Evolutionary conservation across 2,113 vertebrate species (phyloP).

Genomic region (Tor tambroides): DNA sequence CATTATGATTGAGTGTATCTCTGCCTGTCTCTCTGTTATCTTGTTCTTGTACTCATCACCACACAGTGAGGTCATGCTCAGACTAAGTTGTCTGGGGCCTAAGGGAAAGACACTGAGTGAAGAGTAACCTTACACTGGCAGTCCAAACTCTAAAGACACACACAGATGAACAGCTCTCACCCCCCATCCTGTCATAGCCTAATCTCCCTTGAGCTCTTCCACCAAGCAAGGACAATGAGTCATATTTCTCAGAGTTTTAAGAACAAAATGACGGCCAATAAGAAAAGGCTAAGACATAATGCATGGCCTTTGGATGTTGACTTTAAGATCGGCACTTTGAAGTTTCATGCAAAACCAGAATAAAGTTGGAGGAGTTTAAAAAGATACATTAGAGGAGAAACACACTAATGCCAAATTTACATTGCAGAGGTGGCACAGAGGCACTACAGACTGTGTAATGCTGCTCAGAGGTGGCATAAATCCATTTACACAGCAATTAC

Average conservation of each 20-base stretch:
- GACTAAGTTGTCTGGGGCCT: slow-evolving; percentile 22
- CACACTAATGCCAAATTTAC: no score
- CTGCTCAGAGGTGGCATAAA: no score
- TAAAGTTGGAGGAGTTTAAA: background rate
- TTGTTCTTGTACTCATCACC: slow-evolving; percentile 40
- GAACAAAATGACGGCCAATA: background rate
- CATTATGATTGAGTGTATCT: slow-evolving; percentile 33
- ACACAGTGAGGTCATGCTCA: slow-evolving; percentile 37
- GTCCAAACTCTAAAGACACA: slow-evolving; percentile 1
- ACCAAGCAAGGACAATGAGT: slow-evolving; percentile 7
- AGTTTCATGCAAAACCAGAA: background rate
- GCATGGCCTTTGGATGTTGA: background rate
- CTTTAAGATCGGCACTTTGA: background rate
- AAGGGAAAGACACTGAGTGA: slow-evolving; percentile 30
- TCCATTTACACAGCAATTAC: no score
- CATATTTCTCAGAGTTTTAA: slow-evolving; percentile 17
- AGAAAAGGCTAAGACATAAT: background rate
- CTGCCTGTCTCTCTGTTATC: slow-evolving; percentile 11
- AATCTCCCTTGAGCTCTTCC: slow-evolving; percentile 34
- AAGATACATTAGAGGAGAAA: background rate
- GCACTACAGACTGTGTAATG: no score
- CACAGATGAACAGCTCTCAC: slow-evolving; percentile 21
- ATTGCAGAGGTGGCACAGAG: no score
- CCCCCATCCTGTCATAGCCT: background rate
- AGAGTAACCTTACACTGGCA: slow-evolving; percentile 27